Percentiles rank a stretch among this genome's conserved stretches.
phyloP scores from a whole-genome alignment of 2,797 vertebrate genomes.

The Molossus alvarezi region DNA sequence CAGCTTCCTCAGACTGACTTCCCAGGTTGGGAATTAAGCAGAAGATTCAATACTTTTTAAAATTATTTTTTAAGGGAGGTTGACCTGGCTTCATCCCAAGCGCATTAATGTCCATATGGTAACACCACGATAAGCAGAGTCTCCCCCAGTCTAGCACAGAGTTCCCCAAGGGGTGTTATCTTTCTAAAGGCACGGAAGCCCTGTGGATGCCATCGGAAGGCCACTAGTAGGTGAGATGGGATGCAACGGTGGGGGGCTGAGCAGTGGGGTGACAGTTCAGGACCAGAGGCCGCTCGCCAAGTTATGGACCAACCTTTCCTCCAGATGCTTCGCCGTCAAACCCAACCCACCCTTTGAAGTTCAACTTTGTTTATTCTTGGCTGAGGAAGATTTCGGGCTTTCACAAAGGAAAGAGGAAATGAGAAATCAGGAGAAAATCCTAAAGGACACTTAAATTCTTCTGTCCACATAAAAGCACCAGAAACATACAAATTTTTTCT shows the following conservation, averaged over 20 bases:
- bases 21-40: conserved; percentile 59
- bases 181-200: neutral
- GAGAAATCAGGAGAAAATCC: conserved; percentile 63
- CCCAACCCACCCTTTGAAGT: neutral
- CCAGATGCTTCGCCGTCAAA: neutral
- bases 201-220: neutral
- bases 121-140: neutral
- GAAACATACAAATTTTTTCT: neutral
- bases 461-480: conserved; percentile 36
- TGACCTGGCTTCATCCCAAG: conserved; percentile 59
- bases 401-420: conserved; percentile 54
- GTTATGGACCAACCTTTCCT: neutral
- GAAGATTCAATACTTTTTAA: conserved; percentile 52
- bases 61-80: conserved; percentile 73
- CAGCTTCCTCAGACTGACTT: conserved; percentile 76
- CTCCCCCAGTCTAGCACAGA: neutral
- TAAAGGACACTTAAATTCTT: conserved; percentile 18
- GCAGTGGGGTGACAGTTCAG: rapidly evolving
- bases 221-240: neutral
- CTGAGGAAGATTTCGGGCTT: conserved; percentile 56
- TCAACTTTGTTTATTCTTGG: conserved; percentile 45
- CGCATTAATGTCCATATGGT: neutral
- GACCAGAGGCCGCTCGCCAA: neutral
- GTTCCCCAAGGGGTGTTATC: neutral
- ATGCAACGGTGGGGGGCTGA: neutral